phyloP scores from a whole-genome alignment of 2,113 vertebrate species.

The Clupea harengus region DNA sequence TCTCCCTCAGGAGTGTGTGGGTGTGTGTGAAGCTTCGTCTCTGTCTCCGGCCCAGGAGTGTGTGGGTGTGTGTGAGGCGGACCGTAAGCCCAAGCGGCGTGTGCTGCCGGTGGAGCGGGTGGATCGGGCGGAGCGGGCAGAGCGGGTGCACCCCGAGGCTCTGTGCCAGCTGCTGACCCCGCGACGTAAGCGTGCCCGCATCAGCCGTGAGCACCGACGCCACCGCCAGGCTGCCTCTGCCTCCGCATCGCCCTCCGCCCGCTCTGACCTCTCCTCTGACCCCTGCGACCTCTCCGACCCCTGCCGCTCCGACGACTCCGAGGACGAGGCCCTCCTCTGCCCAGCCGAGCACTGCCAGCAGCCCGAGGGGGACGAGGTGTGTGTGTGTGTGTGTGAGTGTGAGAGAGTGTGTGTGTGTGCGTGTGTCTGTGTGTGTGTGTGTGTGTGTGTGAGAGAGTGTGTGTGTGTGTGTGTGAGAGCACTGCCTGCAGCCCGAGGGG shows the following conservation, averaged over 20 bases:
- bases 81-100: conserved; percentile 82
- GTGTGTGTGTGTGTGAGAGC: not conserved
- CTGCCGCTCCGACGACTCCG: conserved; percentile 88
- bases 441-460: not conserved
- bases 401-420: not conserved
- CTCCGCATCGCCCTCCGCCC: conserved; percentile 66
- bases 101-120: conserved; percentile 73
- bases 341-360: conserved; percentile 88
- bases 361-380: conserved; percentile 94
- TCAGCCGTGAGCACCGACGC: conserved; percentile 67
- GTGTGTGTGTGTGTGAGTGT: conserved; percentile 8
- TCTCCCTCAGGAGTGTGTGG: not conserved
- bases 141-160: conserved; percentile 62
- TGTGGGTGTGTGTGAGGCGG: conserved; percentile 52
- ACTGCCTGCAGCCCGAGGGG: too few species aligned
- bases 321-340: conserved; percentile 89
- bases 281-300: conserved; percentile 78
- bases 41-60: not conserved
- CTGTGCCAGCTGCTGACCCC: conserved; percentile 78
- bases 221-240: conserved; percentile 71
- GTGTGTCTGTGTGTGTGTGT: not conserved
- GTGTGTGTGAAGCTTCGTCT: not conserved
- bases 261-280: conserved; percentile 84
- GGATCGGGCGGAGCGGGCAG: conserved; percentile 77
- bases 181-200: conserved; percentile 83